phyloP scores from a whole-genome alignment of 2,797 vertebrate genomes.

The Pogonophryne albipinna region DNA sequence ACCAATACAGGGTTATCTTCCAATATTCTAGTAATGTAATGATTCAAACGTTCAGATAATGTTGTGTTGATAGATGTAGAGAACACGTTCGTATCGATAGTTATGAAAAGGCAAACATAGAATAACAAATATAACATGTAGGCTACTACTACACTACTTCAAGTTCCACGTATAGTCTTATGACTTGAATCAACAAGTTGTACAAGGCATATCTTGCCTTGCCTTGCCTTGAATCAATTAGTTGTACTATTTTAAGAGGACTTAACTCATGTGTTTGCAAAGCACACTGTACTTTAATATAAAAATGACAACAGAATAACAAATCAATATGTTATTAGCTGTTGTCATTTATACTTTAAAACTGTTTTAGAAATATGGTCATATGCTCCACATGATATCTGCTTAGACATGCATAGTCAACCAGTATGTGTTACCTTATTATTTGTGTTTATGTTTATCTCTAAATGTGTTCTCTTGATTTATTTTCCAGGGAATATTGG shows the following conservation, averaged over 20 bases:
- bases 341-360: too few relatives aligned
- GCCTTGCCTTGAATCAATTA: not conserved
- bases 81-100: not conserved
- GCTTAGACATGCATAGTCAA: not conserved
- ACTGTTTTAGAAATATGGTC: too few relatives aligned
- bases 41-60: not conserved
- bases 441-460: not conserved
- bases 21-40: not conserved
- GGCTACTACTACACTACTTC: too few relatives aligned
- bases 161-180: not conserved
- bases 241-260: too few relatives aligned
- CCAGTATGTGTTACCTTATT: not conserved
- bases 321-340: too few relatives aligned
- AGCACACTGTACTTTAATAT: not conserved
- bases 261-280: not conserved
- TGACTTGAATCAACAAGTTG: too few relatives aligned
- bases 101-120: not conserved
- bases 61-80: slow-evolving; percentile 2
- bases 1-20: not conserved
- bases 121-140: not conserved
- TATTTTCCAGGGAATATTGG: slow-evolving; percentile 23
- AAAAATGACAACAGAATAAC: too few relatives aligned
- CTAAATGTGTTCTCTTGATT: not conserved
- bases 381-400: not conserved
- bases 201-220: too few relatives aligned